phyloP scores from a whole-genome alignment of 2,113 vertebrate genomes.

The Triplophysa dalaica region DNA sequence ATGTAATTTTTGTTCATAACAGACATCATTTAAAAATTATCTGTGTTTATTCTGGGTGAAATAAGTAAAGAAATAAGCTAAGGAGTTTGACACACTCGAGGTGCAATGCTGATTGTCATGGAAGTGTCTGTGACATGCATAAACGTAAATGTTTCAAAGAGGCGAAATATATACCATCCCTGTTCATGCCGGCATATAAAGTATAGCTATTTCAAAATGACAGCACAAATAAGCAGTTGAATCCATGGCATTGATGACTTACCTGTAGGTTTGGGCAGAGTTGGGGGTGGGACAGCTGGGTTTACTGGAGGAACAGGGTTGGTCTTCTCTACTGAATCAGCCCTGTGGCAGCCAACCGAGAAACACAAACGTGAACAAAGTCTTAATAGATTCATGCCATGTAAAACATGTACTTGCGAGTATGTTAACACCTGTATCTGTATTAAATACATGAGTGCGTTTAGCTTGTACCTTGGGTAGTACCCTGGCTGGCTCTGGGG shows the following conservation, averaged over 20 bases:
- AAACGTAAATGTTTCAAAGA: too few species aligned
- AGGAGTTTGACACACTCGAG: too few species aligned
- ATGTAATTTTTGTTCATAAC: too few species aligned
- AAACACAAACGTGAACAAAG: neutral
- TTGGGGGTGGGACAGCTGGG: constrained; percentile 76
- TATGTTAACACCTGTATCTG: neutral
- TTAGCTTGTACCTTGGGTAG: constrained; percentile 76
- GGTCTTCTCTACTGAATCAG: constrained; percentile 79
- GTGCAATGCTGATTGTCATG: too few species aligned
- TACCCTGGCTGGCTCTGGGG: constrained; percentile 78
- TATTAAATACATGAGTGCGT: neutral
- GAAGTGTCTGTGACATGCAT: too few species aligned
- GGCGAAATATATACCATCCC: too few species aligned
- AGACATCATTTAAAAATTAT: too few species aligned
- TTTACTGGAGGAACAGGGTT: constrained; percentile 77
- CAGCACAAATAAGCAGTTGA: too few species aligned
- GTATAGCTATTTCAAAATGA: too few species aligned
- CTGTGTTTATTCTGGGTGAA: too few species aligned
- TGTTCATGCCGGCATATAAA: too few species aligned
- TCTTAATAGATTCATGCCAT: neutral
- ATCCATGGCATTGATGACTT: constrained; percentile 39
- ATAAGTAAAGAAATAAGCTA: too few species aligned
- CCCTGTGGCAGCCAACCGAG: constrained; percentile 65
- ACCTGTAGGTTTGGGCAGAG: constrained; percentile 90
- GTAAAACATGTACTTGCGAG: neutral